Evolutionary conservation across 2,888 invertebrate species (phyloP).

Genomic region (Galerucella nymphaeae): DNA sequence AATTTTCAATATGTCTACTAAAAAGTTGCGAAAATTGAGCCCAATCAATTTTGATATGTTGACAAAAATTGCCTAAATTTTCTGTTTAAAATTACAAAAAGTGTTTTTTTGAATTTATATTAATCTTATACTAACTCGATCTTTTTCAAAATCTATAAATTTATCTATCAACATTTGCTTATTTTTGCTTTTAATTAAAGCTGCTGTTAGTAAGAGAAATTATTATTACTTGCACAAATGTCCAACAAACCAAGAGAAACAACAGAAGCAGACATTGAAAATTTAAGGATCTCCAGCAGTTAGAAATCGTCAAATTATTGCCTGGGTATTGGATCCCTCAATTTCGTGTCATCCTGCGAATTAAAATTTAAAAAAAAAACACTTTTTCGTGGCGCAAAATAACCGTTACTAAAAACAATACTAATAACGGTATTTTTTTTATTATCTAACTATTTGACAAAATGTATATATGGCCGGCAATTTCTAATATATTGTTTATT

Average conservation of each 20-base stretch:
- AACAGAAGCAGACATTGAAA: too few relatives aligned
- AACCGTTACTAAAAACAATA: slow-evolving; percentile 24
- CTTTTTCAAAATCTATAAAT: too few relatives aligned
- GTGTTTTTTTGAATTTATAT: not conserved
- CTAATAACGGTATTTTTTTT: slow-evolving; percentile 26
- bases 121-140: too few relatives aligned
- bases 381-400: slow-evolving; percentile 19
- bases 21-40: slow-evolving; percentile 32
- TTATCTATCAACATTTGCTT: too few relatives aligned
- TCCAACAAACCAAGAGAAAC: too few relatives aligned
- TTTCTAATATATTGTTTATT: slow-evolving; percentile 45
- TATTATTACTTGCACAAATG: too few relatives aligned
- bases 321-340: too few relatives aligned
- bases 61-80: slow-evolving; percentile 30
- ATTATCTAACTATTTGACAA: slow-evolving; percentile 42
- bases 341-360: too few relatives aligned
- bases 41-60: slow-evolving; percentile 42
- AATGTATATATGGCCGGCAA: slow-evolving; percentile 55
- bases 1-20: slow-evolving; percentile 32
- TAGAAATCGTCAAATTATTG: too few relatives aligned
- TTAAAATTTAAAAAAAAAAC: not conserved
- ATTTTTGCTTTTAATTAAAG: too few relatives aligned
- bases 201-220: too few relatives aligned
- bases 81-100: slow-evolving; percentile 10
- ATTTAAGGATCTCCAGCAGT: too few relatives aligned